phyloP scores from a whole-genome alignment of 2,888 invertebrate genomes.

The Eupsilia transversa region DNA sequence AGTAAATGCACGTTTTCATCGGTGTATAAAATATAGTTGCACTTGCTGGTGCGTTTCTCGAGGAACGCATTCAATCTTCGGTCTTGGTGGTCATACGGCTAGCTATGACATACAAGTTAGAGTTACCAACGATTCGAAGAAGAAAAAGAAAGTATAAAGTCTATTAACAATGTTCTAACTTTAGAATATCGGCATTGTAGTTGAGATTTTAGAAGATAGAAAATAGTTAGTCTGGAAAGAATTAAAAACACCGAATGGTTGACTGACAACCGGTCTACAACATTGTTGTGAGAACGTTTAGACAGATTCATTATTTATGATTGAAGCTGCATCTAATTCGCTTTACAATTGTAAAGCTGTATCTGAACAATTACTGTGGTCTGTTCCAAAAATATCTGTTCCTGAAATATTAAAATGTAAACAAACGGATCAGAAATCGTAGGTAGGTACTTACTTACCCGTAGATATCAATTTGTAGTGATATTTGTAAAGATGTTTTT shows the following conservation, averaged over 20 bases:
- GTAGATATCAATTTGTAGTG: neutral
- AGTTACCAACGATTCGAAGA: neutral
- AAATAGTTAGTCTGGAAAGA: neutral
- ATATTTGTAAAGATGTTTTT: neutral
- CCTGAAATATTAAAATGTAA: neutral
- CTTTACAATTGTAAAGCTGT: neutral
- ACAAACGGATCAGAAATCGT: neutral
- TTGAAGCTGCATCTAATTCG: neutral
- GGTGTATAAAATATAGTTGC: neutral
- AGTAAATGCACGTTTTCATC: neutral
- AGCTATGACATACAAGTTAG: neutral
- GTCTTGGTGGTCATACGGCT: neutral
- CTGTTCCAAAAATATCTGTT: neutral
- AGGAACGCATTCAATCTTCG: neutral
- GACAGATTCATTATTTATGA: neutral
- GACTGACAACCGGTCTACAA: neutral
- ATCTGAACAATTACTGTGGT: neutral
- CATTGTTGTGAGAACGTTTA: neutral
- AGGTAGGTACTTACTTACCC: neutral
- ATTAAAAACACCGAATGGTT: no score
- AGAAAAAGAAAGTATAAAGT: neutral
- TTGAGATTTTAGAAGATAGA: neutral
- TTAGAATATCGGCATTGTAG: neutral
- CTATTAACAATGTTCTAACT: neutral
- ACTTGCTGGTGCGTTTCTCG: neutral